These are phyloP conservation scores for Coreius guichenoti DNA, from an alignment of 2,797 vertebrate genomes.

Conservation along the genomic window DNA sequence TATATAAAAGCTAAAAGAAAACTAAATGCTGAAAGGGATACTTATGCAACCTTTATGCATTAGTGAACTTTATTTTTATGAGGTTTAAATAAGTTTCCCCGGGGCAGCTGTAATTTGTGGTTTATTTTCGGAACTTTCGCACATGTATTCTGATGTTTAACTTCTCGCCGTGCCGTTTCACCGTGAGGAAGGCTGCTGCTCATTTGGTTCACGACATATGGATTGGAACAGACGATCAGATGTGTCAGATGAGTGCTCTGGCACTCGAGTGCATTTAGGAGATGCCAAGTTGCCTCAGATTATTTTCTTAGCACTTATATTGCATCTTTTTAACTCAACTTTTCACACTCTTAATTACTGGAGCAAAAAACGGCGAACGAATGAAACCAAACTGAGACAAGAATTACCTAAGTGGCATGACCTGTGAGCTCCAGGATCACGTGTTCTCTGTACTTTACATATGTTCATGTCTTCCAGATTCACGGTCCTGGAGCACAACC, in stretches of 20 bases:
- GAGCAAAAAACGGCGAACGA: neutral
- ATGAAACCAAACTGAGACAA: neutral
- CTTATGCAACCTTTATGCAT: conserved; percentile 78
- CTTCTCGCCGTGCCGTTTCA: conserved; percentile 13
- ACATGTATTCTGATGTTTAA: conserved; percentile 49
- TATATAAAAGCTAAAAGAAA: conserved; percentile 51
- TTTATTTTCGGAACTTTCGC: conserved; percentile 80
- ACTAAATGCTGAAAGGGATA: conserved; percentile 77
- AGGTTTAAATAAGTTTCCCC: conserved; percentile 85
- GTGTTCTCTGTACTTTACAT: conserved; percentile 16
- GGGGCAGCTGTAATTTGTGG: conserved; percentile 84
- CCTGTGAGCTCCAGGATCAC: neutral
- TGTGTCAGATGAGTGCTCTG: conserved; percentile 33
- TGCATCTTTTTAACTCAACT: conserved; percentile 16
- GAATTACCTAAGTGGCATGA: neutral
- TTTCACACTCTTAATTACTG: conserved; percentile 3
- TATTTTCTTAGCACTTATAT: conserved; percentile 31
- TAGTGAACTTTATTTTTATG: conserved; percentile 83
- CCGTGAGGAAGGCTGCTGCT: neutral
- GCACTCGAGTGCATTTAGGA: conserved; percentile 4
- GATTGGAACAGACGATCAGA: conserved; percentile 19
- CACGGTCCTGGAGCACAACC: neutral
- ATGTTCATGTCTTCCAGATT: conserved; percentile 13
- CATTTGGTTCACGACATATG: conserved; percentile 14
- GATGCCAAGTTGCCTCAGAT: conserved; percentile 18